phyloP scores from a whole-genome alignment of 2,888 invertebrate genomes.

The Epinotia demarniana region DNA sequence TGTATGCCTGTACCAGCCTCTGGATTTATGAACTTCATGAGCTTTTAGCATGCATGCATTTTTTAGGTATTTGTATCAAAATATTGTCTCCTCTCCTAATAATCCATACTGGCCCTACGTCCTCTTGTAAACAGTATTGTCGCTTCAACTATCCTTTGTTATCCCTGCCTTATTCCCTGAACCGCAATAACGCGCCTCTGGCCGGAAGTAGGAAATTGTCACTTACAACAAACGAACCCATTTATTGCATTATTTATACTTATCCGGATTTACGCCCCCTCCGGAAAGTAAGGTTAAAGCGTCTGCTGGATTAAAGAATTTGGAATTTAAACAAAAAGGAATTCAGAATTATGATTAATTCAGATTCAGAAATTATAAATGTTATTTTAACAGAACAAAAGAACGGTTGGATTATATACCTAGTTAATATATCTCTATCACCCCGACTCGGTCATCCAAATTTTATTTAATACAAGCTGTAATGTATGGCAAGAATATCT shows the following conservation, averaged over 20 bases:
- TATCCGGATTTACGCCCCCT: slow-evolving; percentile 29
- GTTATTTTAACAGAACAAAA: not conserved
- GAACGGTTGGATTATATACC: not conserved
- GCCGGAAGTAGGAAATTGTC: slow-evolving; percentile 41
- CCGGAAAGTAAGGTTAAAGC: not conserved
- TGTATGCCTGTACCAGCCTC: no score
- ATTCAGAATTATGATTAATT: slow-evolving; percentile 40
- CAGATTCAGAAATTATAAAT: no score
- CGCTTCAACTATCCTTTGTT: slow-evolving; percentile 35
- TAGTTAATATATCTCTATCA: not conserved
- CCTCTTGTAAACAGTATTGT: not conserved
- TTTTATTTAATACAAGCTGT: no score
- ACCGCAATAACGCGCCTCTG: slow-evolving; percentile 40
- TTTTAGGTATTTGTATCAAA: not conserved
- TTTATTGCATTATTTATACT: slow-evolving; percentile 41
- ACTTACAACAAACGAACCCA: slow-evolving; percentile 41
- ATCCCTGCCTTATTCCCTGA: slow-evolving; percentile 22
- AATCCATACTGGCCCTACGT: not conserved
- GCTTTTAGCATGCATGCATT: no score
- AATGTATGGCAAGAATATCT: no score
- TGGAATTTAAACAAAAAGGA: slow-evolving; percentile 45
- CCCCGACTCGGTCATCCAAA: no score
- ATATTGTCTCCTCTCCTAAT: not conserved
- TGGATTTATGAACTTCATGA: no score
- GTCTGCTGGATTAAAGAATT: not conserved